Percentiles rank a stretch among this genome's conserved stretches.
Conservation (phyloP, 2,797 vertebrate species). For the Phrynocephalus guinanensis region DNA sequence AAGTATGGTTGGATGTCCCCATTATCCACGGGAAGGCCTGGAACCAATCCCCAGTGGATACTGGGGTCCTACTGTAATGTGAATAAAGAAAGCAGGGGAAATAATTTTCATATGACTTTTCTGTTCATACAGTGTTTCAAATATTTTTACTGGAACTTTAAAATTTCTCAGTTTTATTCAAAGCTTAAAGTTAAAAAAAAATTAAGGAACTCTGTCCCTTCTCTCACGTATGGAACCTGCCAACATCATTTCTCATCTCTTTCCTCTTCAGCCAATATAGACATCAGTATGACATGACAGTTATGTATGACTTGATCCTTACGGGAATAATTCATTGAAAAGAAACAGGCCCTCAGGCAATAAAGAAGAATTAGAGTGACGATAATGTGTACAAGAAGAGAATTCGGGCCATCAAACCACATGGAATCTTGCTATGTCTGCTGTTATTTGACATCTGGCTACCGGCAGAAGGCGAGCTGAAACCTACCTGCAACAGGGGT, state of each 20-base stretch:
- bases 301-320: conserved; percentile 7
- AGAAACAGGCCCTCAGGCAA: not conserved
- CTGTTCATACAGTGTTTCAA: too few species aligned
- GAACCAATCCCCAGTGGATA: too few species aligned
- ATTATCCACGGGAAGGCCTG: too few species aligned
- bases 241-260: not conserved
- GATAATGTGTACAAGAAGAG: conserved; percentile 1
- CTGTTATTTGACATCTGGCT: not conserved
- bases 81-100: too few species aligned
- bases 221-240: not conserved
- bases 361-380: not conserved
- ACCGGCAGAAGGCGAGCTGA: not conserved
- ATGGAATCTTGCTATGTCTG: not conserved
- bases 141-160: too few species aligned
- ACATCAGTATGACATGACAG: not conserved
- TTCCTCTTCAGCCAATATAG: conserved; percentile 12
- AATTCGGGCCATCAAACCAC: not conserved
- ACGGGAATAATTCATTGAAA: conserved; percentile 5
- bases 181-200: not conserved
- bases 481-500: conserved; percentile 86
- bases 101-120: too few species aligned
- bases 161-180: too few species aligned
- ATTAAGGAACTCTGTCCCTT: not conserved
- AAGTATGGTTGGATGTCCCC: too few species aligned
- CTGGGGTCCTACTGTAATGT: too few species aligned